Conservation (phyloP, 2,113 vertebrate species). For the Haemorhous mexicanus region DNA sequence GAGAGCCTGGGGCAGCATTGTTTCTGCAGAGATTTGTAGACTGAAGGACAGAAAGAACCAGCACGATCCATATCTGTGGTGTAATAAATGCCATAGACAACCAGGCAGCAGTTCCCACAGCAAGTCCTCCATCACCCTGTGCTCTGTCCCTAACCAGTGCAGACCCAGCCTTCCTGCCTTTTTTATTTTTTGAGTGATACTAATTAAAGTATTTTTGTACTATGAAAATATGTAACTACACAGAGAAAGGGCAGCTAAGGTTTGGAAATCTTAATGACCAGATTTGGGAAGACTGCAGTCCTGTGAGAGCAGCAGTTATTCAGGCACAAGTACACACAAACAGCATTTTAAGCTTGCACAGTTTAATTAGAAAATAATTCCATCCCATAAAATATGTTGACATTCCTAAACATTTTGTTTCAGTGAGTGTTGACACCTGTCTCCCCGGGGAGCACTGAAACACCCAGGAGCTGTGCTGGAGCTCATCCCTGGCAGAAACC, state of each 20-base stretch:
- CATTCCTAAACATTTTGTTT: background rate
- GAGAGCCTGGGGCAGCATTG: background rate
- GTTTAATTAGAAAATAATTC: background rate
- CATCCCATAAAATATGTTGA: background rate
- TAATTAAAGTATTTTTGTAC: background rate
- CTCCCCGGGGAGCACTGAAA: background rate
- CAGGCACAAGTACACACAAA: background rate
- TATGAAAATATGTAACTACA: background rate
- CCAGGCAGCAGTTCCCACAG: background rate
- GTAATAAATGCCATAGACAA: background rate
- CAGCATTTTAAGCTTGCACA: background rate
- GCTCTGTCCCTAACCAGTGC: background rate
- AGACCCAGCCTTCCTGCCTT: background rate
- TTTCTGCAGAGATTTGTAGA: slow-evolving; percentile 6
- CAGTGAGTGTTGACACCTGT: background rate
- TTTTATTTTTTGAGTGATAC: background rate
- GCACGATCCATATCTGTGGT: background rate
- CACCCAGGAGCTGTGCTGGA: background rate
- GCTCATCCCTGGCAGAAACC: background rate
- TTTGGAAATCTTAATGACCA: background rate
- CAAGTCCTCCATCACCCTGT: background rate
- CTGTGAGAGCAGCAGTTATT: background rate
- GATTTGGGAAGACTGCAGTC: background rate
- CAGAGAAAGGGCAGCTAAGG: background rate
- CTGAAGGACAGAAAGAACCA: background rate